Evolutionary conservation across 2,113 vertebrate genomes (phyloP).

Genomic region (Pica pica): DNA sequence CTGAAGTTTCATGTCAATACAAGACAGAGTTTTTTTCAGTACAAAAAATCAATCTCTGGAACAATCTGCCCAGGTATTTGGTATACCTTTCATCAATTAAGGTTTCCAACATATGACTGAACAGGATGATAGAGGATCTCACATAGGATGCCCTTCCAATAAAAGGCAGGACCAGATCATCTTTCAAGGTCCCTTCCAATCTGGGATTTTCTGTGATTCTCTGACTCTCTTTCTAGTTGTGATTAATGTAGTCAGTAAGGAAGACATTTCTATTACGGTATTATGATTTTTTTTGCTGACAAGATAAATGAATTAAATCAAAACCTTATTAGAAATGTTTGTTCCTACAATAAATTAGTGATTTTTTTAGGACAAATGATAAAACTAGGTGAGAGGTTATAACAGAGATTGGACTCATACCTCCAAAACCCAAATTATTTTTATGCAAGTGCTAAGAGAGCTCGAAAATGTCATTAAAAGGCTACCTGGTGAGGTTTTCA

Average conservation of each 20-base stretch:
- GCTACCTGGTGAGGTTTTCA: no score
- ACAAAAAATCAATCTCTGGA: neutral
- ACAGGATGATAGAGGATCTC: neutral
- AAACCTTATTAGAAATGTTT: neutral
- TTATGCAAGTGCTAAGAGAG: neutral
- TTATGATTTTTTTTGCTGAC: neutral
- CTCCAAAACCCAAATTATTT: neutral
- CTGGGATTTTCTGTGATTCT: neutral
- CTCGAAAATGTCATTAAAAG: neutral
- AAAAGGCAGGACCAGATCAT: neutral
- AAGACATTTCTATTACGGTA: neutral
- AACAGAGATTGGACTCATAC: neutral
- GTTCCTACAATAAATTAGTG: neutral
- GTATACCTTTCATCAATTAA: neutral
- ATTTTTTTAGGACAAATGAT: neutral
- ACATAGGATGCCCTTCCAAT: neutral
- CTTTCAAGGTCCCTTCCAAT: neutral
- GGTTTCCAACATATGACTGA: neutral
- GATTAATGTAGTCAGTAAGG: neutral
- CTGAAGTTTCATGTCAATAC: neutral
- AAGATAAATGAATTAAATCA: neutral
- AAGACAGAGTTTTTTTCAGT: neutral
- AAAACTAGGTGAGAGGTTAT: neutral
- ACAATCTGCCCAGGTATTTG: neutral
- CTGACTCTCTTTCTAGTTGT: neutral